Conservation (phyloP, 2,797 vertebrate species). For the Nothura maculosa region DNA sequence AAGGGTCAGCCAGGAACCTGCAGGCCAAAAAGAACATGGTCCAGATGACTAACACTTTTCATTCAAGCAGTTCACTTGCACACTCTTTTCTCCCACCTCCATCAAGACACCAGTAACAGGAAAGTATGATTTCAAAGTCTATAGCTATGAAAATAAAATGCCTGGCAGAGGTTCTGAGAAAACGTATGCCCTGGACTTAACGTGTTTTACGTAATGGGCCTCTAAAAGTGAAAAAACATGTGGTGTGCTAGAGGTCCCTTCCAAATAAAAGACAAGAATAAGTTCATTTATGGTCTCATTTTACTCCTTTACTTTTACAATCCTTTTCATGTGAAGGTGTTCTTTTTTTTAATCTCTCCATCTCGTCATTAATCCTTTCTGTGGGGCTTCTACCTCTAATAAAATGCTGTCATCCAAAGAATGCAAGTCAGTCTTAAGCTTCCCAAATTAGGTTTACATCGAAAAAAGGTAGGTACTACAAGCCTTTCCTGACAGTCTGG, state of each 20-base stretch:
- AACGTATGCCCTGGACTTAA: constrained; percentile 59
- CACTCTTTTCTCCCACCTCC: constrained; percentile 21
- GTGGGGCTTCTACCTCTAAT: neutral
- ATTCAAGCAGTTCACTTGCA: constrained; percentile 7
- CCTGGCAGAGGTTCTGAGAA: constrained; percentile 47
- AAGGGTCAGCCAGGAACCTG: constrained; percentile 60
- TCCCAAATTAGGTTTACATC: neutral
- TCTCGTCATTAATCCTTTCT: neutral
- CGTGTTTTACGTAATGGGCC: constrained; percentile 14
- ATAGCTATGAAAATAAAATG: constrained; percentile 55
- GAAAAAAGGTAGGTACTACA: neutral
- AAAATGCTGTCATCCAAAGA: neutral
- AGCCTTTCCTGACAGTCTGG: neutral
- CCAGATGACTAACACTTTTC: constrained; percentile 16
- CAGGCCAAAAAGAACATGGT: constrained; percentile 14
- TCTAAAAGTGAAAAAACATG: constrained; percentile 63
- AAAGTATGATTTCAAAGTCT: constrained; percentile 26
- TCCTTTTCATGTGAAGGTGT: neutral
- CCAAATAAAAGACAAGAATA: neutral
- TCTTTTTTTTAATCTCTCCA: constrained; percentile 5
- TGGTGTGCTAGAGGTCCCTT: constrained; percentile 24
- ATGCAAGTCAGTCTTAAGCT: neutral
- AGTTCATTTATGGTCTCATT: constrained; percentile 13
- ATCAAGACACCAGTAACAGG: neutral
- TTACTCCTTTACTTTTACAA: neutral